Evolutionary conservation across 2,113 vertebrate species (phyloP), one percentile per base, ranked within the genome.

Genomic region (Crotalus viridis): DNA sequence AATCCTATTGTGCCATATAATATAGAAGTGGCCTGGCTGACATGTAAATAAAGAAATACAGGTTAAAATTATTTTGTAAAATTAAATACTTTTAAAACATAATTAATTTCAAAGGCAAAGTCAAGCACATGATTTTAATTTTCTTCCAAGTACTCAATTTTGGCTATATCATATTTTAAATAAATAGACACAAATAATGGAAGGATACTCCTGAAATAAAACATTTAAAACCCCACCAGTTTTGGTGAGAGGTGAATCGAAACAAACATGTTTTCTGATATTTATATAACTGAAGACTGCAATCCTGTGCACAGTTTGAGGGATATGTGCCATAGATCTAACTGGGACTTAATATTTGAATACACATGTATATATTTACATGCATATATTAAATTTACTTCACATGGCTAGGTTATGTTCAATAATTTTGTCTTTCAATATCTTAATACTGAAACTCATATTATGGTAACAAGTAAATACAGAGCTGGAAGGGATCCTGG

Each of bases 401-500:
- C 46, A 22, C 48, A 28, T 81, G 48, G 5, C 9, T 74, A 61
- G 57, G 54, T 91, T 22, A 85, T 43, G 93, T 92, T 15, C 8
- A 48, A n/a, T 90, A 93, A 61, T 92, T 92, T 95, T 96, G 90
- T 85, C 74, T 39, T 96, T 87, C 33, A 64, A 43, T 57, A 43
- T 57, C 26, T 94, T 93, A 95, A 88, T 81, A 93, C 89, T 90
- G 91, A 95, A 88, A 3, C 91, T 46, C 93, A 91, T 3, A 26
- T 51, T 10, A 48, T 43, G 13, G 12, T n/a, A 39, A 81, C 24
- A 28, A 59, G 64, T 91, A 81, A 12, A 57, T 56, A 43, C 21
- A 57, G 1, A 64, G 10, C 61, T 64, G 61, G 61, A 64, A 64
- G 26, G 4, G 26, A 64, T 64, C 61, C 28, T 64, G 26, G 26